These are phyloP conservation scores for Globodera rostochiensis DNA, from an alignment of 1,140 invertebrate species.

Conservation along the genomic window DNA sequence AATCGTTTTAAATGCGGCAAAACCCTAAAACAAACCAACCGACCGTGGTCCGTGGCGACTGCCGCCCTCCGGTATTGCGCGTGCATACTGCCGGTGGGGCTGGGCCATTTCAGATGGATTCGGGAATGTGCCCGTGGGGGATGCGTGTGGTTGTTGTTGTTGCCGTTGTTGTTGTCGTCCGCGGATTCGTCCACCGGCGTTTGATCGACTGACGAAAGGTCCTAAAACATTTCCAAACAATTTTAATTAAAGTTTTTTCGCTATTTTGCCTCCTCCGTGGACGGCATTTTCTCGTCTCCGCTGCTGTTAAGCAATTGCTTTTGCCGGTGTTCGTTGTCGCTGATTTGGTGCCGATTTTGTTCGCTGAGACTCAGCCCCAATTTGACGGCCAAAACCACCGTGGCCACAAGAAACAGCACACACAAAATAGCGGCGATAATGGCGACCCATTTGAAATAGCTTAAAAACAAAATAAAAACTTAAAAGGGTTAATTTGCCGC, in stretches of 20 bases:
- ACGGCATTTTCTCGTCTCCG: neutral
- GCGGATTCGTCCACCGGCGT: neutral
- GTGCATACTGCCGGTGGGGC: constrained; percentile 37
- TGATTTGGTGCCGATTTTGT: neutral
- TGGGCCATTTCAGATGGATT: constrained; percentile 34
- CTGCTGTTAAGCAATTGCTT: neutral
- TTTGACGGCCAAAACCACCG: constrained; percentile 50
- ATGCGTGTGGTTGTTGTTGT: neutral
- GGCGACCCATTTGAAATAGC: constrained; percentile 58
- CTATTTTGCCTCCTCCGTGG: neutral
- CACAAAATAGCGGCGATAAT: constrained; percentile 54
- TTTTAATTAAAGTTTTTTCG: neutral
- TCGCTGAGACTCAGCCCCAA: constrained; percentile 52
- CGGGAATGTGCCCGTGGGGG: constrained; percentile 33
- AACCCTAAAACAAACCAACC: neutral
- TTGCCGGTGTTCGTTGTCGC: neutral
- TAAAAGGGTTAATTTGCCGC: neutral
- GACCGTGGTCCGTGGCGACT: constrained; percentile 61
- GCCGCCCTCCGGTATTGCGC: constrained; percentile 58
- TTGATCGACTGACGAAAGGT: neutral
- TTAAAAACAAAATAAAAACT: constrained; percentile 23
- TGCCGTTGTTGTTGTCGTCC: neutral
- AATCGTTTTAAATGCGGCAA: too few relatives aligned
- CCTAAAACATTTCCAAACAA: neutral
- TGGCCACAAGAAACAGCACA: constrained; percentile 56